phyloP scores from a whole-genome alignment of 2,797 vertebrate species.

The Hafferia zeledoni region DNA sequence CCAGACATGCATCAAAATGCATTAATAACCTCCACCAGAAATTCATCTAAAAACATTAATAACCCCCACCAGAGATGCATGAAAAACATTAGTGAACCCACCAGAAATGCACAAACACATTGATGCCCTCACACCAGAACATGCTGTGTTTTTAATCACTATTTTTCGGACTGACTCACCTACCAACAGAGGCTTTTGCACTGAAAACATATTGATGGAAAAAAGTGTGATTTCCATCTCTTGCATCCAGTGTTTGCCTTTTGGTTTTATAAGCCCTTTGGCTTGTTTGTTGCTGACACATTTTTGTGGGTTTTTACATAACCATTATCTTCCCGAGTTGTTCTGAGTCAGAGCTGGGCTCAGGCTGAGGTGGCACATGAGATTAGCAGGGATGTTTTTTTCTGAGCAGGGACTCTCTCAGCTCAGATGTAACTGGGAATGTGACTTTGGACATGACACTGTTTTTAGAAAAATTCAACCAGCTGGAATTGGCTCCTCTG shows the following conservation, averaged over 20 bases:
- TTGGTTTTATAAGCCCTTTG: conserved; percentile 46
- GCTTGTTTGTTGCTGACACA: conserved; percentile 61
- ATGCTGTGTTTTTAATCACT: not conserved
- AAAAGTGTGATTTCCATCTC: conserved; percentile 55
- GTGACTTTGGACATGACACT: not conserved
- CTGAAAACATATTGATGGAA: conserved; percentile 11
- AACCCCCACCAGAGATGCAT: not conserved
- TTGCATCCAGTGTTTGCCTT: conserved; percentile 18
- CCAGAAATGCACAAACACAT: not conserved
- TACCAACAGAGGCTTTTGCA: conserved; percentile 35
- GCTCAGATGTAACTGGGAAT: not conserved
- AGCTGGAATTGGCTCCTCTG: not conserved
- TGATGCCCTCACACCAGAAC: not conserved
- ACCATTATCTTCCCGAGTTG: not conserved
- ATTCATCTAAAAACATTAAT: not conserved
- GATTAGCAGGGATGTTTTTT: not conserved
- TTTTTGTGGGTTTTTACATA: conserved; percentile 61
- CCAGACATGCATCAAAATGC: not conserved
- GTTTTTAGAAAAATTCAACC: not conserved
- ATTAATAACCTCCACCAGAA: not conserved
- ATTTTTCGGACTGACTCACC: conserved; percentile 5
- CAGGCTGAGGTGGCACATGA: conserved; percentile 3
- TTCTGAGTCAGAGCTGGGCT: not conserved
- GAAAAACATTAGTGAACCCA: not conserved
- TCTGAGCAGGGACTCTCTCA: not conserved